Conservation (phyloP, 2,888 invertebrate species). For the Nomada ruficornis region DNA sequence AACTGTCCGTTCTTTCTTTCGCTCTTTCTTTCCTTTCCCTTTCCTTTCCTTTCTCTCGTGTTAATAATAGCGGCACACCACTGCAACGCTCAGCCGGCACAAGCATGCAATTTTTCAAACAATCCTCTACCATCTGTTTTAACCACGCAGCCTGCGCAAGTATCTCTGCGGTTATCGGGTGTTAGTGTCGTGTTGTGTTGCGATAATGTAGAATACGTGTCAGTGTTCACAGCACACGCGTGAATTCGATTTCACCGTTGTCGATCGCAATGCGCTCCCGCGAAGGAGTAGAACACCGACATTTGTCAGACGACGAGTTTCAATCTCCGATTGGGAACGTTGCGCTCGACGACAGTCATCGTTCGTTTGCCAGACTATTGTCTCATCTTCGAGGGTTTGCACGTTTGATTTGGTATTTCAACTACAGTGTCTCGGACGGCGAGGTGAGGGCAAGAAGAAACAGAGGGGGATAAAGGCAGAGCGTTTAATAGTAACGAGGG, state of each 20-base stretch:
- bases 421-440: conserved; percentile 59
- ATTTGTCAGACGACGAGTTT: neutral
- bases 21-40: conserved; percentile 60
- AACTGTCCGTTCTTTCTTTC: conserved; percentile 55
- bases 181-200: conserved; percentile 2
- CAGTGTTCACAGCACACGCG: conserved; percentile 19
- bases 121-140: conserved; percentile 67
- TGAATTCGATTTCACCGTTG: conserved; percentile 1
- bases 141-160: conserved; percentile 62
- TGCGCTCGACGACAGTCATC: conserved; percentile 8
- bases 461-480: conserved; percentile 31
- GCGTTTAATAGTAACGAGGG: neutral
- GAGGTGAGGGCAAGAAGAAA: conserved; percentile 54
- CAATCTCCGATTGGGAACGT: neutral
- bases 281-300: neutral
- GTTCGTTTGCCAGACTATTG: neutral
- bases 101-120: conserved; percentile 80
- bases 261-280: neutral
- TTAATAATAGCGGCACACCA: conserved; percentile 83
- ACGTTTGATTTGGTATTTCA: conserved; percentile 37
- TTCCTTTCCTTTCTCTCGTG: conserved; percentile 71
- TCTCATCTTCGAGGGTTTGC: conserved; percentile 3
- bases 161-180: conserved; percentile 10
- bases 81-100: conserved; percentile 81
- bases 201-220: conserved; percentile 30